These are phyloP conservation scores for Carposina sasakii DNA, from an alignment of 1,140 invertebrate species.

Conservation along the genomic window DNA sequence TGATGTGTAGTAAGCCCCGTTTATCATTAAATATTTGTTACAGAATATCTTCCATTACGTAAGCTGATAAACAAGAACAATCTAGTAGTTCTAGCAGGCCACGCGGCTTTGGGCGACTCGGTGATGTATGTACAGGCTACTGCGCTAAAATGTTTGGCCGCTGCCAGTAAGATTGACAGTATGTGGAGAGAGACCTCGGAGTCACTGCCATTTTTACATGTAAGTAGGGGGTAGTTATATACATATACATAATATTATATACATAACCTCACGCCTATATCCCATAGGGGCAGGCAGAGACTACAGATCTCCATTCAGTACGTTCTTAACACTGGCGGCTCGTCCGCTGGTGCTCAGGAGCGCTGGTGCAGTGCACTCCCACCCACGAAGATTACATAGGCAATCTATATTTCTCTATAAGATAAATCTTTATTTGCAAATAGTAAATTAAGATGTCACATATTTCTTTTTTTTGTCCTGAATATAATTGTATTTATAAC, in stretches of 20 bases:
- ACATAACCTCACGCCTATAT: background rate
- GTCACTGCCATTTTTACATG: no score
- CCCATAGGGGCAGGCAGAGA: background rate
- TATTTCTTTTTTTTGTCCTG: no score
- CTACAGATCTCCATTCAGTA: background rate
- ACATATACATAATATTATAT: constrained; percentile 74
- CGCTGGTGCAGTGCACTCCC: no score
- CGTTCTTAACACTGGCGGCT: background rate
- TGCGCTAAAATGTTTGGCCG: constrained; percentile 77
- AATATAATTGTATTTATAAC: no score
- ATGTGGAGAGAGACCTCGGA: constrained; percentile 75
- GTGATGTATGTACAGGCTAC: constrained; percentile 80
- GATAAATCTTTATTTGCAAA: no score
- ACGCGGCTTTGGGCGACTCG: constrained; percentile 73
- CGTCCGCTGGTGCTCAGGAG: background rate
- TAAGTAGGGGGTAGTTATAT: no score
- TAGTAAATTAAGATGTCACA: no score
- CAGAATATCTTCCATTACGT: constrained; percentile 82
- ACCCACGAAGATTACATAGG: no score
- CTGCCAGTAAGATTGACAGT: constrained; percentile 75
- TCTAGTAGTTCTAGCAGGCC: constrained; percentile 73
- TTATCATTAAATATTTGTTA: no score
- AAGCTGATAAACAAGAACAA: constrained; percentile 75
- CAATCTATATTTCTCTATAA: no score
- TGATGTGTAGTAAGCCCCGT: no score